These are phyloP conservation scores for Ceratina calcarata DNA, from an alignment of 1,140 invertebrate genomes.

Conservation along the genomic window DNA sequence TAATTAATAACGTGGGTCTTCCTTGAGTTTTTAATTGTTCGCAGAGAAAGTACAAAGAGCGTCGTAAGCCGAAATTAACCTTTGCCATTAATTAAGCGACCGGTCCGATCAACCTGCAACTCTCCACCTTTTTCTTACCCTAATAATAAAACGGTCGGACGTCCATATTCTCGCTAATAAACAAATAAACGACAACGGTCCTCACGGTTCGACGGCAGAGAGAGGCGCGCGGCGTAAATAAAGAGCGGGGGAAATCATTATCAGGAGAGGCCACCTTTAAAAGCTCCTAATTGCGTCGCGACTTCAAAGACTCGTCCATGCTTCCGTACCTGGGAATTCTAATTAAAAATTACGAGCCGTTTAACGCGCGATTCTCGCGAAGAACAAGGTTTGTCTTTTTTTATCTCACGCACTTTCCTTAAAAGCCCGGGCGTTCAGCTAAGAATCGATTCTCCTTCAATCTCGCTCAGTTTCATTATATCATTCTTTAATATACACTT, in stretches of 20 bases:
- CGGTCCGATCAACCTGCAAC: not conserved
- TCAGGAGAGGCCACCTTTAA: not conserved
- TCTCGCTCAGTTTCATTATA: too few relatives aligned
- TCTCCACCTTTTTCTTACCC: too few relatives aligned
- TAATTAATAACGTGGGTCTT: too few relatives aligned
- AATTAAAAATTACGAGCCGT: slow-evolving; percentile 45
- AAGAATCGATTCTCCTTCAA: too few relatives aligned
- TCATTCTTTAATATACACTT: too few relatives aligned
- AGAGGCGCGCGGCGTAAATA: not conserved
- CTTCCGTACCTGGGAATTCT: slow-evolving; percentile 8
- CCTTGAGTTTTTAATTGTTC: too few relatives aligned
- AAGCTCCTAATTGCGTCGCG: slow-evolving; percentile 26
- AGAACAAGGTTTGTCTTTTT: not conserved
- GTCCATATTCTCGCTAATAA: not conserved
- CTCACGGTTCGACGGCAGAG: not conserved
- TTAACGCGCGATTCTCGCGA: slow-evolving; percentile 9
- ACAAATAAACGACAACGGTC: slow-evolving; percentile 7
- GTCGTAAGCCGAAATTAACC: not conserved
- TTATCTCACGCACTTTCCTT: not conserved
- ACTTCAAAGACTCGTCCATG: slow-evolving; percentile 28
- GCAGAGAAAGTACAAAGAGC: too few relatives aligned
- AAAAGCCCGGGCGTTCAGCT: too few relatives aligned
- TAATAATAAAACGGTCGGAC: not conserved
- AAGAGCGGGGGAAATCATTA: slow-evolving; percentile 12
- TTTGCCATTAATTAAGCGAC: slow-evolving; percentile 1